Conservation (phyloP, 1,140 invertebrate species). For the Brachionus angularis region DNA sequence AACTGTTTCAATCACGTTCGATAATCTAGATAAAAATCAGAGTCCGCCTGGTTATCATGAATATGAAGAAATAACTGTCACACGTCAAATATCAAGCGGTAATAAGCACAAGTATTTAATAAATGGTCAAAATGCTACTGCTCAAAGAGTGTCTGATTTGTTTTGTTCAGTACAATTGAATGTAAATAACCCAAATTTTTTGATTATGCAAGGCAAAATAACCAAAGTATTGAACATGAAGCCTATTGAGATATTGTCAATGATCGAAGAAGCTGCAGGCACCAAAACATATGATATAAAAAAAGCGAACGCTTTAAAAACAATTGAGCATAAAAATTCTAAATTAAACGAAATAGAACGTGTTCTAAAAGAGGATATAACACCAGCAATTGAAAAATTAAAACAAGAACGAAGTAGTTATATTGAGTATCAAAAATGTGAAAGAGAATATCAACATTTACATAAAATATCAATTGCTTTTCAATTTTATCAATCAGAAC, state of each 20-base stretch:
- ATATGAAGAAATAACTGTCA: conserved; percentile 84
- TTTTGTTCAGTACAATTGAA: conserved; percentile 95
- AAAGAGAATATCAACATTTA: conserved; percentile 48
- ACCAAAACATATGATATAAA: conserved; percentile 94
- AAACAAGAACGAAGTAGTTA: conserved; percentile 78
- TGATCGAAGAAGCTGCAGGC: conserved; percentile 99
- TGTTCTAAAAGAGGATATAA: conserved; percentile 80
- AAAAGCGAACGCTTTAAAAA: conserved; percentile 77
- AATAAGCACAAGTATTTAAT: conserved; percentile 84
- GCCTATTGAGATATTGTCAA: conserved; percentile 89
- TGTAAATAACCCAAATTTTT: conserved; percentile 97
- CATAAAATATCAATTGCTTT: conserved; percentile 17
- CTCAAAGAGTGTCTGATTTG: conserved; percentile 83
- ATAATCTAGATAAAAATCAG: conserved; percentile 77
- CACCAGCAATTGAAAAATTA: conserved; percentile 77
- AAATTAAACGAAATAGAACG: conserved; percentile 80
- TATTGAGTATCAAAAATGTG: conserved; percentile 79
- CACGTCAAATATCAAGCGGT: conserved; percentile 67
- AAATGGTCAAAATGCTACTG: conserved; percentile 83
- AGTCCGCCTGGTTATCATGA: conserved; percentile 88
- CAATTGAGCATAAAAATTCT: conserved; percentile 87
- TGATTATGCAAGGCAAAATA: conserved; percentile 99
- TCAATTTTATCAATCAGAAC: conserved; percentile 25
- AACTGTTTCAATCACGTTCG: conserved; percentile 90
- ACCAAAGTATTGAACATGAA: conserved; percentile 99